These are phyloP conservation scores for Polia nebulosa DNA, from an alignment of 2,888 invertebrate genomes.

Conservation along the genomic window DNA sequence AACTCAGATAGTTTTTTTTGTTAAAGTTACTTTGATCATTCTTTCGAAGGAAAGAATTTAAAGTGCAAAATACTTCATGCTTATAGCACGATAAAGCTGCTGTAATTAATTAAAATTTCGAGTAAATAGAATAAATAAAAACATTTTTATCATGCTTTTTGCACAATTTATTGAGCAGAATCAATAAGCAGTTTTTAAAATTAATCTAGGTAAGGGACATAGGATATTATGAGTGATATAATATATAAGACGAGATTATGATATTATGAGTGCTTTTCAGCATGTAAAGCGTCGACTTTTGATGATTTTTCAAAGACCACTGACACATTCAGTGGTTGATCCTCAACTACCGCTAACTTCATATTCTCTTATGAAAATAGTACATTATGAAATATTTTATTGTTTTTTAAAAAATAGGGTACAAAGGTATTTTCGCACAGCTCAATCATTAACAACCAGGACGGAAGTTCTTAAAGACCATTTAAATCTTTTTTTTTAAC, in stretches of 20 bases:
- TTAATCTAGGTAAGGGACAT: not conserved
- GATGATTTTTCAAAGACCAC: not conserved
- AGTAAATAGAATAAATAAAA: slow-evolving; percentile 4
- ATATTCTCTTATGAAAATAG: too few species aligned
- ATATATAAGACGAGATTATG: too few species aligned
- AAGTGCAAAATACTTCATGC: not conserved
- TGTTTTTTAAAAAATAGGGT: too few species aligned
- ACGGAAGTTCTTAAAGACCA: too few species aligned
- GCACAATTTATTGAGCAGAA: not conserved
- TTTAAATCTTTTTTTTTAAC: too few species aligned
- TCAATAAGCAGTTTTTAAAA: not conserved
- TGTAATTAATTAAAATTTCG: not conserved
- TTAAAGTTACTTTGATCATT: not conserved
- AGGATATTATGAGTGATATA: too few species aligned
- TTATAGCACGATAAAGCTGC: not conserved
- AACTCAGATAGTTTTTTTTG: not conserved
- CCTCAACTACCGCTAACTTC: too few species aligned
- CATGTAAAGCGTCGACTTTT: not conserved
- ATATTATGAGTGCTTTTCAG: not conserved
- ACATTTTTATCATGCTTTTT: not conserved
- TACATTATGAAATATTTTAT: too few species aligned
- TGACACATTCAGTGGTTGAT: too few species aligned
- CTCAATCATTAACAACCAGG: too few species aligned
- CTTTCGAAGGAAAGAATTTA: not conserved
- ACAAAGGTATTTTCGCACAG: too few species aligned